phyloP scores from a whole-genome alignment of 2,797 vertebrate species.

The Caiman crocodilus region DNA sequence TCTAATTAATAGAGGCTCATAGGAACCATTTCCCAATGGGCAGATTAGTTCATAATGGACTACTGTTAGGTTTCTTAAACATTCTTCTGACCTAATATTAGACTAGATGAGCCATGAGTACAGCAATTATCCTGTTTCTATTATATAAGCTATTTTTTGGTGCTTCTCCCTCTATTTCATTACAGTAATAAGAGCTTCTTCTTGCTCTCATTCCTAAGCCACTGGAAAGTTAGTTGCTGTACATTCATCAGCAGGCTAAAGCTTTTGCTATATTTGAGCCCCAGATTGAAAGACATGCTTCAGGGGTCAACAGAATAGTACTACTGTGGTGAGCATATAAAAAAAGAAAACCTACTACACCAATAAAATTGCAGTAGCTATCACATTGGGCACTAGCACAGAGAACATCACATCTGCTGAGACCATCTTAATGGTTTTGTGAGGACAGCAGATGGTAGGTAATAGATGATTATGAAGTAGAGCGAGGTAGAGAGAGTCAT shows the following conservation, averaged over 20 bases:
- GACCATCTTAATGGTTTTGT: fast-evolving
- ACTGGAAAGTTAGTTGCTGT: background rate
- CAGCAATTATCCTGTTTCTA: background rate
- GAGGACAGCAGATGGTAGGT: background rate
- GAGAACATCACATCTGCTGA: background rate
- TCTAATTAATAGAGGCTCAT: background rate
- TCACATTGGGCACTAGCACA: background rate
- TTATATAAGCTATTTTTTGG: background rate
- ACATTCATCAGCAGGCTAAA: background rate
- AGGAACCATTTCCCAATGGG: background rate
- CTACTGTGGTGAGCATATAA: background rate
- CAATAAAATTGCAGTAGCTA: background rate
- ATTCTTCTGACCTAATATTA: background rate
- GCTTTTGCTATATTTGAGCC: background rate
- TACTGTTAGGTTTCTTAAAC: background rate
- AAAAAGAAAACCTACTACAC: background rate
- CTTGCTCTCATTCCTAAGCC: background rate
- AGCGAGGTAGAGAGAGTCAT: background rate
- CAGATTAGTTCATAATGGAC: background rate
- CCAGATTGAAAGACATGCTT: background rate
- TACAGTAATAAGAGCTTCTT: background rate
- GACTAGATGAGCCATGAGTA: background rate
- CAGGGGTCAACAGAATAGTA: background rate
- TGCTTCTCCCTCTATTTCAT: background rate
- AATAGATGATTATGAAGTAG: background rate